Conservation (phyloP, 2,888 invertebrate species). For the Opisthograptis luteolata region DNA sequence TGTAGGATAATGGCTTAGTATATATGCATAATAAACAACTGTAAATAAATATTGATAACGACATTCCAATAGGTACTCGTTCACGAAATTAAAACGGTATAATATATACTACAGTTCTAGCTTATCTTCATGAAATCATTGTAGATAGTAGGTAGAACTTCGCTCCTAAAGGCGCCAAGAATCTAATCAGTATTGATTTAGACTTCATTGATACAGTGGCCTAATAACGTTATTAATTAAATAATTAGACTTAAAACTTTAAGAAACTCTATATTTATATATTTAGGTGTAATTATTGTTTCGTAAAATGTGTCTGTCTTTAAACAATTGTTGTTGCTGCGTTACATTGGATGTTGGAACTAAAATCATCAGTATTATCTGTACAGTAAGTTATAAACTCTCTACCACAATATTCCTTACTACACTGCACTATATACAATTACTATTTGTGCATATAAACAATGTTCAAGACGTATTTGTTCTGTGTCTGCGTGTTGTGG, state of each 20-base stretch:
- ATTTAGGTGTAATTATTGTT: not conserved
- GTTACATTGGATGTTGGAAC: slow-evolving; percentile 53
- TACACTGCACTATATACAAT: no score
- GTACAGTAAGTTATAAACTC: slow-evolving; percentile 52
- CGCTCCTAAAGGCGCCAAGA: slow-evolving; percentile 26
- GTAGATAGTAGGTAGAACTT: slow-evolving; percentile 14
- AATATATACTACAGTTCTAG: slow-evolving; percentile 10
- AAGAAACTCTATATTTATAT: no score
- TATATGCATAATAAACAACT: no score
- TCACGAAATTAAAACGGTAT: slow-evolving; percentile 1
- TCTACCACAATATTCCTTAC: no score
- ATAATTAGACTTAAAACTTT: not conserved
- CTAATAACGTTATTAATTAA: slow-evolving; percentile 37
- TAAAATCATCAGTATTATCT: slow-evolving; percentile 52
- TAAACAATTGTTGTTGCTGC: slow-evolving; percentile 56
- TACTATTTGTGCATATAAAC: no score
- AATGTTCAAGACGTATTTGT: no score
- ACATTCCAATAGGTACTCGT: slow-evolving; percentile 8
- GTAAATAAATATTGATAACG: slow-evolving; percentile 2
- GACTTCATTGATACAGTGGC: not conserved
- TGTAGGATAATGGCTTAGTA: no score
- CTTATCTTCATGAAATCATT: slow-evolving; percentile 24
- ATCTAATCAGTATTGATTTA: slow-evolving; percentile 23
- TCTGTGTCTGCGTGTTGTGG: no score
- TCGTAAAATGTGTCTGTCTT: slow-evolving; percentile 47